Percentiles rank a stretch among this genome's conserved stretches.
phyloP scores from a whole-genome alignment of 2,113 vertebrate genomes.

The Coptodon rendalli region DNA sequence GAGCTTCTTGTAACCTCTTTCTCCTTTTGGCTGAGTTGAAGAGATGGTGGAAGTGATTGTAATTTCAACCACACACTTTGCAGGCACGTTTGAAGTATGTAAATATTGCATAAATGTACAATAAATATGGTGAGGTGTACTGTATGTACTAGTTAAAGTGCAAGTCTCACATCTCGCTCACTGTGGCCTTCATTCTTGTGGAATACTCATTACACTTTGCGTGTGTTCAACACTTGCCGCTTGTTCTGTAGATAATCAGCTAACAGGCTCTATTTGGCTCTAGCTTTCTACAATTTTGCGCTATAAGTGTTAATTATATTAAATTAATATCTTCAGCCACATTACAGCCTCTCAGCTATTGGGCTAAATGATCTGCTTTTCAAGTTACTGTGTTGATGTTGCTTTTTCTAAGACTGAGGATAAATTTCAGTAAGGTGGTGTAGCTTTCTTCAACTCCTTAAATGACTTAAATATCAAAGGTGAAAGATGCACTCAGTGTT shows the following conservation, averaged over 20 bases:
- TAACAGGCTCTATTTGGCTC: background rate
- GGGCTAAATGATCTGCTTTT: background rate
- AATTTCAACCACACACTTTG: background rate
- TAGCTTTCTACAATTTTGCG: background rate
- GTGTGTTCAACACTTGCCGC: background rate
- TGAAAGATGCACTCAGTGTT: background rate
- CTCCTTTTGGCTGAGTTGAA: background rate
- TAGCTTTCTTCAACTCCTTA: background rate
- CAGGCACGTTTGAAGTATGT: conserved; percentile 33
- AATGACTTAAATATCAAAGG: background rate
- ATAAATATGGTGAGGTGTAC: conserved; percentile 9
- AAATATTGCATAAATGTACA: conserved; percentile 52
- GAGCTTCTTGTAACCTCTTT: background rate
- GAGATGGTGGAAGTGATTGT: background rate
- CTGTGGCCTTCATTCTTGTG: conserved; percentile 26
- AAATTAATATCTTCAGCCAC: background rate
- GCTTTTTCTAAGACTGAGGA: background rate
- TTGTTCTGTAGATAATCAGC: background rate
- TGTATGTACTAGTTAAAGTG: background rate
- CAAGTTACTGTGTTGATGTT: background rate
- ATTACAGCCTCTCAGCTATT: background rate
- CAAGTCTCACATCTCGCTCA: background rate
- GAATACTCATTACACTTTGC: background rate
- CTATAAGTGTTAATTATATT: background rate
- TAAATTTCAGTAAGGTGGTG: background rate